A percentile compares a stretch with the other conserved stretches of the same genome.
These are phyloP conservation scores for Enteromius thamalakanensis DNA, from an alignment of 2,797 vertebrate genomes.

Conservation along the genomic window DNA sequence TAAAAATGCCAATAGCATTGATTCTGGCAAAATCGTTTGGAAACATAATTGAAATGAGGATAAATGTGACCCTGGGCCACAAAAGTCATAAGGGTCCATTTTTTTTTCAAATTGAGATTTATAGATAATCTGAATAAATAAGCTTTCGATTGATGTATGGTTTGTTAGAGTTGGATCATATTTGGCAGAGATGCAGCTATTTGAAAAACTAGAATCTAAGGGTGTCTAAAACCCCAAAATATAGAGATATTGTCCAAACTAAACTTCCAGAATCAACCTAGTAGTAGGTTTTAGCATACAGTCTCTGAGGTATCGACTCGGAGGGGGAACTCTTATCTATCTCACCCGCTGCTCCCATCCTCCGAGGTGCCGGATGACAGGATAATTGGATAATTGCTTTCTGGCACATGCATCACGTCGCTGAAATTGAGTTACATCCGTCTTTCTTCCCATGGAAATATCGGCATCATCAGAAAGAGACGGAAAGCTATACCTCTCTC, in stretches of 20 bases:
- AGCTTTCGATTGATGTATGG: neutral
- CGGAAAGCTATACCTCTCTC: slow-evolving; percentile 68
- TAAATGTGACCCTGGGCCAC: neutral
- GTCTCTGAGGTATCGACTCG: slow-evolving; percentile 60
- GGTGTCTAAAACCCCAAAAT: too few relatives aligned
- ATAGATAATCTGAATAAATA: neutral
- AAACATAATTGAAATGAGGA: neutral
- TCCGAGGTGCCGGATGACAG: slow-evolving; percentile 77
- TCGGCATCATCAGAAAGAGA: slow-evolving; percentile 72
- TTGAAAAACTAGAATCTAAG: neutral
- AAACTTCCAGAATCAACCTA: neutral
- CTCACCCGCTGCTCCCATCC: slow-evolving; percentile 65
- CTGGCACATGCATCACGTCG: slow-evolving; percentile 77
- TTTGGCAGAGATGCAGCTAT: neutral
- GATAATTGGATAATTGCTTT: slow-evolving; percentile 81
- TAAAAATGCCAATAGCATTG: neutral
- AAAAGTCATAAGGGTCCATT: neutral
- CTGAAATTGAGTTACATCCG: slow-evolving; percentile 75
- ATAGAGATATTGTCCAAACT: neutral
- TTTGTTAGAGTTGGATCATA: neutral
- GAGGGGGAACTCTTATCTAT: slow-evolving; percentile 72
- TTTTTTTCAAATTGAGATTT: neutral
- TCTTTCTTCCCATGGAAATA: slow-evolving; percentile 69
- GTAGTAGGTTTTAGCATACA: slow-evolving; percentile 48
- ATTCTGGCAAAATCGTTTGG: neutral